Conservation (phyloP, 1,140 invertebrate genomes). For the Homarus americanus region DNA sequence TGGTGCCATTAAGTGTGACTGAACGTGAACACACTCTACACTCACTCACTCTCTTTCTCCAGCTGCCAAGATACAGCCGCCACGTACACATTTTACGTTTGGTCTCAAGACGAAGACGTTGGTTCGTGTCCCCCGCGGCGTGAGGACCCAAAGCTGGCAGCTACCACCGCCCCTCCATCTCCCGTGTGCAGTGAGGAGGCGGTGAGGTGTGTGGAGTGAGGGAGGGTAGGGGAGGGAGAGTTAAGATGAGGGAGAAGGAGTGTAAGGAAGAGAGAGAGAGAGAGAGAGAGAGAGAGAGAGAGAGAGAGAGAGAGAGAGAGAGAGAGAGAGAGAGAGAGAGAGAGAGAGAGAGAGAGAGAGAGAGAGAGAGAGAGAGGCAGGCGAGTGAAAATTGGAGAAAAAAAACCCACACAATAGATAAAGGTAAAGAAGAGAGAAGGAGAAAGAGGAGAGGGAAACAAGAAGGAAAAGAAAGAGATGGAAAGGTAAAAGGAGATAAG, state of each 20-base stretch:
- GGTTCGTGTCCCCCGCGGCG: neutral
- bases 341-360: neutral
- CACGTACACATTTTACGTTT: neutral
- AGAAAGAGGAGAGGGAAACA: neutral
- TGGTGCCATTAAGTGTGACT: no score
- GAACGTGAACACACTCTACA: no score
- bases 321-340: neutral
- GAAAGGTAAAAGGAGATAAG: no score
- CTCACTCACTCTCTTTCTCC: no score
- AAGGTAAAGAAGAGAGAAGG: neutral
- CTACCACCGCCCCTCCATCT: slow-evolving; percentile 23
- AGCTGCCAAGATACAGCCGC: no score
- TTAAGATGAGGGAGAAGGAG: neutral
- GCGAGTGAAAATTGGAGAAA: neutral
- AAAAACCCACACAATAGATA: no score
- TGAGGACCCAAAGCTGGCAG: neutral
- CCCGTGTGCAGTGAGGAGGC: slow-evolving; percentile 9
- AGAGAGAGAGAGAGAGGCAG: neutral
- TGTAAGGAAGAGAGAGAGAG: neutral
- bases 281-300: neutral
- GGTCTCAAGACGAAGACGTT: neutral
- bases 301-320: slow-evolving; percentile 2
- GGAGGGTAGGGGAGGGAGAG: neutral
- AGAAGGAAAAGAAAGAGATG: neutral
- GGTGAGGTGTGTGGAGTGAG: neutral